These are phyloP conservation scores for Merodon equestris DNA, from an alignment of 2,888 invertebrate species.

Conservation along the genomic window DNA sequence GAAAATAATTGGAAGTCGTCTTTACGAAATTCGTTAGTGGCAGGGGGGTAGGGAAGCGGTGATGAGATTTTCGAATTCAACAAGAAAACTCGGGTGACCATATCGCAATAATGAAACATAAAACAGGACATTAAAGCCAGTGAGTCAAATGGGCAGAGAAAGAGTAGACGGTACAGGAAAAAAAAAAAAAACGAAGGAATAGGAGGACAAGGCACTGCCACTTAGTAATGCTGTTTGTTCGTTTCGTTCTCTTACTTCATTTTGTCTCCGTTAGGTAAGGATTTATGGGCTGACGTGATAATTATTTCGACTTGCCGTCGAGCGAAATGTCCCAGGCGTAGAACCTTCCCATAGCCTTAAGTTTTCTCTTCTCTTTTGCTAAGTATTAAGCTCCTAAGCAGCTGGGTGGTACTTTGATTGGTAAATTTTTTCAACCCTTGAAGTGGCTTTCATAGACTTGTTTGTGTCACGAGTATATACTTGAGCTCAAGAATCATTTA, in stretches of 20 bases:
- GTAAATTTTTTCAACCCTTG: no score
- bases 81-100: slow-evolving; percentile 46
- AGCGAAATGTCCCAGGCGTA: no score
- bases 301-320: no score
- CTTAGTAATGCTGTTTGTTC: slow-evolving; percentile 31
- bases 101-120: slow-evolving; percentile 49
- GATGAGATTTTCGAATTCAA: slow-evolving; percentile 16
- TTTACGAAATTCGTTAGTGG: not conserved
- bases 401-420: no score
- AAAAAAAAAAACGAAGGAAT: not conserved
- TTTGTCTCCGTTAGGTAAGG: slow-evolving; percentile 39
- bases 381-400: no score
- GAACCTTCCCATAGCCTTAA: no score
- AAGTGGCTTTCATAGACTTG: no score
- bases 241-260: slow-evolving; percentile 38
- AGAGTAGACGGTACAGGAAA: not conserved
- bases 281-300: no score
- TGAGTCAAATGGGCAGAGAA: not conserved
- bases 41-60: not conserved
- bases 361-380: no score
- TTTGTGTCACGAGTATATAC: no score
- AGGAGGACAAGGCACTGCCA: slow-evolving; percentile 1
- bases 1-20: slow-evolving; percentile 56
- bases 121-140: slow-evolving; percentile 36
- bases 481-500: no score